Evolutionary conservation across 2,113 vertebrate genomes (phyloP), one percentile per base, ranked within the genome.

Genomic region (Motacilla alba): DNA sequence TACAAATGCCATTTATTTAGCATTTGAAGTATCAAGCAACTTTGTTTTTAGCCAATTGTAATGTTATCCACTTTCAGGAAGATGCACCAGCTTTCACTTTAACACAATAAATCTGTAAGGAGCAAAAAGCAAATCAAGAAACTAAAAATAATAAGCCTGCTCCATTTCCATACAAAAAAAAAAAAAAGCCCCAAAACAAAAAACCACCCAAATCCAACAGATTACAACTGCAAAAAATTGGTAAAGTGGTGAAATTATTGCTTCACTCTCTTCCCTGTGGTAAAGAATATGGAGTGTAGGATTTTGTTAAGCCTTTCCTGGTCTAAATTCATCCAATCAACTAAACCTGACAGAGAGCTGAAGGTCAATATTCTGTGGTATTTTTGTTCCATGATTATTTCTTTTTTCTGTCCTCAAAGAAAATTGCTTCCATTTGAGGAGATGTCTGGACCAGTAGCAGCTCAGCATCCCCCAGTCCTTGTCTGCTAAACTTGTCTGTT

Each of bases 121-220:
- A 85, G 7, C 3, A 24, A 75, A 67, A 52, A 27, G 5, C 5
- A 39, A 76, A 85, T 49, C 47, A 33, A 39, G 35, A 63, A 84
- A 23, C 2, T 9, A 11, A 43, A 47, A 49, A 2, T 6, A 66
- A 13, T n/a, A 33, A 37, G 33, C 13, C 3, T 0, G 0, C 2
- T 39, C 11, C 0, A 21, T 41, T 83, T 47, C 24, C 13, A 41
- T 43, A 6, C 1, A 2, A 11, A 49, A 49, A 53, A 28, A 10
- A 16, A 4, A 0, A 0, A 35, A n/a, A n/a, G n/a, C 20, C 53
- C 53, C 7, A 27, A 50, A 41, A 27, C n/a, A n/a, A 0, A 0
- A 35, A 35, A 35, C 35, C 13, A 30, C 53, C 7, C 21, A 50
- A 41, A 27, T 19, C 24, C 21, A 82, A 8, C 13, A 17, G 19